These are phyloP conservation scores for Sebastes steindachneri DNA, from an alignment of 2,797 vertebrate species.

Conservation along the genomic window DNA sequence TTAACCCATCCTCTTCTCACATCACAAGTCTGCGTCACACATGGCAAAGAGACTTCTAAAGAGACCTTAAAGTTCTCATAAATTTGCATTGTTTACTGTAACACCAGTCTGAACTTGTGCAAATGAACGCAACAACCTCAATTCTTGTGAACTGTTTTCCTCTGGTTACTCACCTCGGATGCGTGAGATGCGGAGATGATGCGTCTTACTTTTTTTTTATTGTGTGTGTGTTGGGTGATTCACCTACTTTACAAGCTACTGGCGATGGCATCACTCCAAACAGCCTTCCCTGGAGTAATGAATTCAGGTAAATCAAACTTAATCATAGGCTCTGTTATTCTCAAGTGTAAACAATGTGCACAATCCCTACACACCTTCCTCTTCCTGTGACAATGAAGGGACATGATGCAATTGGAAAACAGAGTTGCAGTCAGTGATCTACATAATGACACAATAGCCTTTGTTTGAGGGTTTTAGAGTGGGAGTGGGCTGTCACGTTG, in stretches of 20 bases:
- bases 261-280: constrained; percentile 2
- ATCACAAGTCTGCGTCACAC: neutral
- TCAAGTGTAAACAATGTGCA: constrained; percentile 19
- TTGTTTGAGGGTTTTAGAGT: constrained; percentile 4
- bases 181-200: neutral
- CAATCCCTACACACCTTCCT: neutral
- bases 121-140: neutral
- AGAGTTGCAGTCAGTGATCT: neutral
- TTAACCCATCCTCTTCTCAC: neutral
- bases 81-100: neutral
- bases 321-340: constrained; percentile 9
- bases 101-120: neutral
- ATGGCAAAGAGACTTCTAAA: neutral
- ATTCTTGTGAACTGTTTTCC: constrained; percentile 3
- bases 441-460: neutral
- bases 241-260: constrained; percentile 24
- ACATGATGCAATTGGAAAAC: constrained; percentile 8
- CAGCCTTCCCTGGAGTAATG: neutral
- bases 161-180: constrained; percentile 21
- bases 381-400: constrained; percentile 15
- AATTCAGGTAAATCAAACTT: constrained; percentile 22
- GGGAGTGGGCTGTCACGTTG: neutral
- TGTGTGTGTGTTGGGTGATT: constrained; percentile 37
- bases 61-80: neutral
- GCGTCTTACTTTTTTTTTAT: neutral